Evolutionary conservation across 2,113 vertebrate species (phyloP).

Genomic region (Rana temporaria): DNA sequence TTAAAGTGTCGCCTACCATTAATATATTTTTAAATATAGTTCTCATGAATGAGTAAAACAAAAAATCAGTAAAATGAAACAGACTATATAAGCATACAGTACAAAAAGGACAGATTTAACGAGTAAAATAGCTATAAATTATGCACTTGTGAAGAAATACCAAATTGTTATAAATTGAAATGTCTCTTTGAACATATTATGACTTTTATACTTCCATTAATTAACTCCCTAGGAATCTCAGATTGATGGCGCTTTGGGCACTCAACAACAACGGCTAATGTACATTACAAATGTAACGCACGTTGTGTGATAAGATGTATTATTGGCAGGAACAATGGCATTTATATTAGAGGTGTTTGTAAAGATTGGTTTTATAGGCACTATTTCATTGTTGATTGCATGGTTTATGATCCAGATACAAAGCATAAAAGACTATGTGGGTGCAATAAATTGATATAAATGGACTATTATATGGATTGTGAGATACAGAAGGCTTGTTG

Average conservation of each 20-base stretch:
- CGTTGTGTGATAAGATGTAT: constrained; percentile 36
- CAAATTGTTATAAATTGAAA: constrained; percentile 6
- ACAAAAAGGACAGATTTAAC: too few relatives aligned
- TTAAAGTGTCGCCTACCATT: too few relatives aligned
- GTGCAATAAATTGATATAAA: constrained; percentile 46
- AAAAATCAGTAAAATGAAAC: too few relatives aligned
- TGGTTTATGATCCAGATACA: constrained; percentile 45
- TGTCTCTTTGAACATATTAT: background rate
- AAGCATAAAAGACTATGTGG: constrained; percentile 43
- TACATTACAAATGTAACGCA: constrained; percentile 40
- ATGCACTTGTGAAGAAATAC: background rate
- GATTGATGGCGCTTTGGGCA: constrained; percentile 23
- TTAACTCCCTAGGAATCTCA: constrained; percentile 29
- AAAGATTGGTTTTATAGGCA: constrained; percentile 41
- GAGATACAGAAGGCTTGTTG: constrained; percentile 20
- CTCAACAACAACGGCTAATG: constrained; percentile 18
- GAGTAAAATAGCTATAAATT: background rate
- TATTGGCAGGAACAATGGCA: constrained; percentile 42
- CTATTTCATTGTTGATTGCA: constrained; percentile 47
- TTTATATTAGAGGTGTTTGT: constrained; percentile 42
- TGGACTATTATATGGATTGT: constrained; percentile 15
- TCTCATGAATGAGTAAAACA: too few relatives aligned
- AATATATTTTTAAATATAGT: too few relatives aligned
- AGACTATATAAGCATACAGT: too few relatives aligned
- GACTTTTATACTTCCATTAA: constrained; percentile 41